Evolutionary conservation across 2,797 vertebrate species (phyloP).

Genomic region (Betta splendens): DNA sequence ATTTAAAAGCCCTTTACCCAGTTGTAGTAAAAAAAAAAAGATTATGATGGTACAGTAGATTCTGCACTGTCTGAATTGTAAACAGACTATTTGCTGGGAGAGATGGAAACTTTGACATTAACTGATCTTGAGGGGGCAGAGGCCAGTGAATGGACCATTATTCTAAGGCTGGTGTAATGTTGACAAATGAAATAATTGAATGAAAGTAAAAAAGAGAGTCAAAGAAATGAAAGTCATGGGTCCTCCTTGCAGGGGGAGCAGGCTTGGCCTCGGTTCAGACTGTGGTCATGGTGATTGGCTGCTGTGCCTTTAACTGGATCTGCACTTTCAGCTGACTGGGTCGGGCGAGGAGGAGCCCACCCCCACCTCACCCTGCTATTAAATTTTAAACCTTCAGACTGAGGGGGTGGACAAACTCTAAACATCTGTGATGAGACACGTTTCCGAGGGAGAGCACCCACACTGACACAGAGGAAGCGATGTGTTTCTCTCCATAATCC

Average conservation of each 20-base stretch:
- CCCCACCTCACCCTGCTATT: conserved; percentile 4
- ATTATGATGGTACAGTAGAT: no score
- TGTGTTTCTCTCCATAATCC: conserved; percentile 24
- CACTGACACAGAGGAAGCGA: conserved; percentile 51
- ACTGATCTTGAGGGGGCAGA: no score
- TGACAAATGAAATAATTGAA: background rate
- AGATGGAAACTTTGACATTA: no score
- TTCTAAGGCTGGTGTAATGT: no score
- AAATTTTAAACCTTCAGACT: conserved; percentile 46
- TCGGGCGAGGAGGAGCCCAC: background rate
- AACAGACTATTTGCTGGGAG: no score
- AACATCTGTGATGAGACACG: conserved; percentile 46
- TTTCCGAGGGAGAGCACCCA: conserved; percentile 27
- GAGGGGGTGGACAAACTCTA: conserved; percentile 36
- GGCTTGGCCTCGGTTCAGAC: no score
- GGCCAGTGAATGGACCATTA: no score
- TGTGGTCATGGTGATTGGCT: background rate
- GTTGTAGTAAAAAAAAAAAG: no score
- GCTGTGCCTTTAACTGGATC: background rate
- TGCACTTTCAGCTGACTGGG: background rate
- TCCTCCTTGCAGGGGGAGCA: conserved; percentile 13
- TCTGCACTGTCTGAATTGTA: no score
- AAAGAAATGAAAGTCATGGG: background rate
- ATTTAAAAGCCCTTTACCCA: no score
- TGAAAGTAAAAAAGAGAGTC: background rate